A percentile compares a stretch with the other conserved stretches of the same genome.
Evolutionary conservation across 2,888 invertebrate genomes (phyloP).

Genomic region (Cephus sareptanus): DNA sequence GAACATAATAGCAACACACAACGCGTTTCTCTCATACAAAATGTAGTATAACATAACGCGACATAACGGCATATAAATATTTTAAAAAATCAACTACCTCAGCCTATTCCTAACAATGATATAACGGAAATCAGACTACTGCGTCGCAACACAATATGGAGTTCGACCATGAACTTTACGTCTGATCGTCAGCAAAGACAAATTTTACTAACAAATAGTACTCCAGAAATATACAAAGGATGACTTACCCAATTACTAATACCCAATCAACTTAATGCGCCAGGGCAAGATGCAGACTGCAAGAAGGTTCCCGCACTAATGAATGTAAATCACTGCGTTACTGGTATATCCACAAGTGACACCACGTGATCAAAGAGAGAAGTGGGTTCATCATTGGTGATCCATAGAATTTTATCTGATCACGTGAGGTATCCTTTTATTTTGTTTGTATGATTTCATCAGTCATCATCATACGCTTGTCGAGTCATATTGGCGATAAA

Average conservation of each 20-base stretch:
- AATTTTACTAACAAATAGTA: background rate
- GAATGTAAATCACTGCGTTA: background rate
- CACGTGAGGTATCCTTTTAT: conserved; percentile 22
- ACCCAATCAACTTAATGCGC: background rate
- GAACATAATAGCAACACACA: background rate
- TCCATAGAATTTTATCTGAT: conserved; percentile 22
- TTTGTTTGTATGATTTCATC: conserved; percentile 23
- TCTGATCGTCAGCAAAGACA: background rate
- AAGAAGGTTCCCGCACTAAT: background rate
- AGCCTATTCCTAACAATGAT: background rate
- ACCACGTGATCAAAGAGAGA: background rate
- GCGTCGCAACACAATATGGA: background rate
- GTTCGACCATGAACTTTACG: background rate
- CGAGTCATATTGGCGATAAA: conserved; percentile 4
- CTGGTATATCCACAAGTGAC: background rate
- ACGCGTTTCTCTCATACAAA: background rate
- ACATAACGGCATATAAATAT: background rate
- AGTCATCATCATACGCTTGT: conserved; percentile 19
- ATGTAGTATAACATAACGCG: background rate
- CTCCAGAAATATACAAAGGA: background rate
- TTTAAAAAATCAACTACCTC: background rate
- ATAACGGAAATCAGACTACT: background rate
- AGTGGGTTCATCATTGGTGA: conserved; percentile 6
- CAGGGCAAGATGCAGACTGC: background rate
- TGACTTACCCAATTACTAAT: background rate